Percentiles rank a stretch among this genome's conserved stretches.
phyloP scores from a whole-genome alignment of 2,888 invertebrate species.

The Acleris sparsana region DNA sequence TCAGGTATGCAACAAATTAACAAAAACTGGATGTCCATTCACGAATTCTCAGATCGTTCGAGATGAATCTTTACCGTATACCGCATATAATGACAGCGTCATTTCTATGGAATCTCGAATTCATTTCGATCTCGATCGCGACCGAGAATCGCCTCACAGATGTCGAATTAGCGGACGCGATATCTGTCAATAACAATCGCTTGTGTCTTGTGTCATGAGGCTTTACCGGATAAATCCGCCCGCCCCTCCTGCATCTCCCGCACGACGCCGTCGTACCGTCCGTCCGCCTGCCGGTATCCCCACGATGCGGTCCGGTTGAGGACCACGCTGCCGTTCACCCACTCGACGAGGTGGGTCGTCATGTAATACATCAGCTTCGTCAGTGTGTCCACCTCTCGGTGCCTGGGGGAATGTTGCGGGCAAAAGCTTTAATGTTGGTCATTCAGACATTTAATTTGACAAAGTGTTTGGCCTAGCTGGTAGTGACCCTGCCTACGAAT shows the following conservation, averaged over 20 bases:
- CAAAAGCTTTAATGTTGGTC: background rate
- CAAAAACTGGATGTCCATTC: no score
- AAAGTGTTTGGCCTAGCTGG: background rate
- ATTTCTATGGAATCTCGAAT: no score
- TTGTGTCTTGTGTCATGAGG: no score
- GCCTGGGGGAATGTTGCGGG: constrained; percentile 33
- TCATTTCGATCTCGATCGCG: no score
- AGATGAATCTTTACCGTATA: no score
- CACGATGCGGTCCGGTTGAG: constrained; percentile 48
- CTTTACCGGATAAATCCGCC: constrained; percentile 56
- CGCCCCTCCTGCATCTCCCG: constrained; percentile 54
- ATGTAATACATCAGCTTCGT: constrained; percentile 58
- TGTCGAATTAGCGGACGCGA: no score
- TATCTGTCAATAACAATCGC: no score
- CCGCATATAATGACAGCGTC: no score
- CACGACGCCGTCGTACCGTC: constrained; percentile 58
- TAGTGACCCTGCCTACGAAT: no score
- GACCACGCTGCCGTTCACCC: constrained; percentile 57
- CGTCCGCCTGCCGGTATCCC: constrained; percentile 57
- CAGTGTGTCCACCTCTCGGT: constrained; percentile 54
- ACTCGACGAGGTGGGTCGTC: constrained; percentile 49
- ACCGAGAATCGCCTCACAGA: no score
- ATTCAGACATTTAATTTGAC: background rate
- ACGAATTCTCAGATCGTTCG: no score
- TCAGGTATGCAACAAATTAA: no score